Percentiles rank a stretch among this genome's conserved stretches.
Evolutionary conservation across 1,140 invertebrate genomes (phyloP).

Genomic region (Caenorhabditis tropicalis): DNA sequence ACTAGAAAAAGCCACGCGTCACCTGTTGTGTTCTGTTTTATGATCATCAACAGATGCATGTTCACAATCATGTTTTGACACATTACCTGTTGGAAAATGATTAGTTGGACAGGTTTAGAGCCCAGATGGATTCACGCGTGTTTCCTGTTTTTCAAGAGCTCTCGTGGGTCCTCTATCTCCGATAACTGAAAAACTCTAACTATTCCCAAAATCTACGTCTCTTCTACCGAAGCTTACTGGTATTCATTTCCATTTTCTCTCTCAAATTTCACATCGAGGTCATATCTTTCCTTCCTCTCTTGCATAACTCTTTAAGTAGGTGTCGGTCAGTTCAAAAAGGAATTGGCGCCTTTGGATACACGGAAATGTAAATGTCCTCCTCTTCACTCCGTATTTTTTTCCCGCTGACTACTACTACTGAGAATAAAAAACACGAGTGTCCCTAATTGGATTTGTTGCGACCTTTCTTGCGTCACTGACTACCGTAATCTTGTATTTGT

Average conservation of each 20-base stretch:
- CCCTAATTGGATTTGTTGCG: slow-evolving; percentile 44
- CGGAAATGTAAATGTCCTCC: slow-evolving; percentile 6
- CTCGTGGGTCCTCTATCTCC: too few species aligned
- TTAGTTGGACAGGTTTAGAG: too few species aligned
- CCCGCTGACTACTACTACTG: too few species aligned
- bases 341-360: slow-evolving; percentile 15
- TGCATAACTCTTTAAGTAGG: slow-evolving; percentile 34
- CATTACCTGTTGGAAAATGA: too few species aligned
- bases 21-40: too few species aligned
- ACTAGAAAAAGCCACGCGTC: too few species aligned
- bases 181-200: too few species aligned
- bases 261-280: background rate
- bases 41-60: too few species aligned
- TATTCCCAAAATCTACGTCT: background rate
- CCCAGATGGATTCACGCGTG: too few species aligned
- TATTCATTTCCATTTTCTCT: background rate
- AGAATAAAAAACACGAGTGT: background rate
- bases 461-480: slow-evolving; percentile 1
- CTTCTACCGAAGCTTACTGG: background rate
- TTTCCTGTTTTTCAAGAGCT: too few species aligned
- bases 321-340: background rate
- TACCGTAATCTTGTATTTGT: background rate
- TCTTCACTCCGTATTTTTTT: background rate
- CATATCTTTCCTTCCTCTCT: background rate
- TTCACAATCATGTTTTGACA: too few species aligned